These are phyloP conservation scores for Dipus sagitta DNA, from an alignment of 2,797 vertebrate species.

Conservation along the genomic window DNA sequence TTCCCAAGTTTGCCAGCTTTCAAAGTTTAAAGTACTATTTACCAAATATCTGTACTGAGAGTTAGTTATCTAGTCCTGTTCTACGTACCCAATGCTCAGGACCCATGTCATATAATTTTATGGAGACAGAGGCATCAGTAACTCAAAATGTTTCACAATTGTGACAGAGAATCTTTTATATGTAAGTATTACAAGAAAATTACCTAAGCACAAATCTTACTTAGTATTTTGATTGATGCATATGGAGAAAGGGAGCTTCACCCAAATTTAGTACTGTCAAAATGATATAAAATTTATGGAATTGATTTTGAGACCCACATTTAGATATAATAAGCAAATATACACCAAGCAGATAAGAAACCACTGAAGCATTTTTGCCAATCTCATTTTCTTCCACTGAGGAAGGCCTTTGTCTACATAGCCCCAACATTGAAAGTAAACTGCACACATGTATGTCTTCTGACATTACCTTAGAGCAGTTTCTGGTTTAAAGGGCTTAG, in stretches of 20 bases:
- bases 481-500: background rate
- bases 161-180: background rate
- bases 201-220: background rate
- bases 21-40: background rate
- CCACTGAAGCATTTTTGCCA: background rate
- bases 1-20: background rate
- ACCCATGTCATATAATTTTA: background rate
- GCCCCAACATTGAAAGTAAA: background rate
- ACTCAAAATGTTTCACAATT: background rate
- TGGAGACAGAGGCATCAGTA: background rate
- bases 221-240: background rate
- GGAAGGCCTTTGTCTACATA: background rate
- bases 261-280: background rate
- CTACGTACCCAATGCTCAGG: background rate
- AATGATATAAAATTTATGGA: background rate
- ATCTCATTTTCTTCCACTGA: background rate
- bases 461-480: background rate
- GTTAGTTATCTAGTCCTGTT: background rate
- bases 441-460: background rate
- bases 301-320: background rate
- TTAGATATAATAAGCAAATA: conserved; percentile 22
- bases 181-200: background rate
- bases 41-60: background rate
- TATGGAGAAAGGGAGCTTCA: background rate
- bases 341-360: background rate